phyloP scores from a whole-genome alignment of 2,888 invertebrate species.

The Apodemia zela region DNA sequence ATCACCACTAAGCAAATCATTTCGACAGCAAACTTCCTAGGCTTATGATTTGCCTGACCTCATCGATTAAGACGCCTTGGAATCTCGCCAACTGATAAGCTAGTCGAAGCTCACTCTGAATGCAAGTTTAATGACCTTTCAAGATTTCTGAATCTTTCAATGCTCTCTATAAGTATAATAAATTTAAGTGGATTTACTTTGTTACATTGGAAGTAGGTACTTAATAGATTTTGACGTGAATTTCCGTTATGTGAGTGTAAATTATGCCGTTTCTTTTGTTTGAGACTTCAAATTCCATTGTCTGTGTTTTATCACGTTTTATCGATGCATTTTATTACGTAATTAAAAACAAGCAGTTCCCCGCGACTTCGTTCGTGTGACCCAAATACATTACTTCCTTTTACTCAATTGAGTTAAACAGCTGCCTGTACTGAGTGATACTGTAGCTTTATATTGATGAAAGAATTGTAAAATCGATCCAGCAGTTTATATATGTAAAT shows the following conservation, averaged over 20 bases:
- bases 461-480: too few relatives aligned
- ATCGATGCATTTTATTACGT: too few relatives aligned
- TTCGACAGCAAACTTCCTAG: slow-evolving; percentile 28
- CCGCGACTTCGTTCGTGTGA: too few relatives aligned
- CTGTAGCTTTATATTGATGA: too few relatives aligned
- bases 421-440: too few relatives aligned
- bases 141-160: slow-evolving; percentile 50
- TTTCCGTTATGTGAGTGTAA: background rate
- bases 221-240: background rate
- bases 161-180: slow-evolving; percentile 38
- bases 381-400: too few relatives aligned
- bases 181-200: slow-evolving; percentile 29
- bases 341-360: too few relatives aligned
- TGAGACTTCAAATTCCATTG: too few relatives aligned
- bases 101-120: slow-evolving; percentile 60
- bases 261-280: too few relatives aligned
- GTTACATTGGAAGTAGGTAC: slow-evolving; percentile 12
- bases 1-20: background rate
- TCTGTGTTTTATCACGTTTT: too few relatives aligned
- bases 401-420: too few relatives aligned
- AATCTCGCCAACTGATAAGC: slow-evolving; percentile 66
- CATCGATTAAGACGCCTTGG: slow-evolving; percentile 63
- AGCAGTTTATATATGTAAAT: too few relatives aligned
- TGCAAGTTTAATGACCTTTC: slow-evolving; percentile 65
- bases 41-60: slow-evolving; percentile 45